Base-by-base conservation (phyloP, 2,797 vertebrate species). In the Siniperca scherzeri region DNA sequence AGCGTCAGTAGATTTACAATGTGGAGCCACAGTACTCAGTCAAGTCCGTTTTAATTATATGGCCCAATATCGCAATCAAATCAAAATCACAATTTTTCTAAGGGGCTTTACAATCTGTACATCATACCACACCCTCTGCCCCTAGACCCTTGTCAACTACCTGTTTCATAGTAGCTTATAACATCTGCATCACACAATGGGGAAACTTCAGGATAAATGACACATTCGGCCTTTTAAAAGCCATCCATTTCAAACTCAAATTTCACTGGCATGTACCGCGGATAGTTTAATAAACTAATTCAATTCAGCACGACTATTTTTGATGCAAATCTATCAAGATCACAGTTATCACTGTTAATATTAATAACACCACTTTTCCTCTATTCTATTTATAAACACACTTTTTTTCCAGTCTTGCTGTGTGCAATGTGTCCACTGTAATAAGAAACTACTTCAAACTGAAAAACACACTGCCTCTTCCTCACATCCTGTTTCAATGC, bases 381-480 rank as follows among this genome's bases (percentile, higher is more conserved):
- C 25, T 33, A 6, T 62, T 81, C 42, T 85, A 77, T 83, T 77
- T 66, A 87, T 77, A 53, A 76, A 71, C 13, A n/a, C 40, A 27
- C 30, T 48, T 67, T 82, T 36, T 25, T 68, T 81, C 36, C 22
- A 65, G 52, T 69, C 16, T 6, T 42, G 22, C 72, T 59, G 40
- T 11, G n/a, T 64, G 19, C 25, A 52, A 6, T 48, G 11, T 66
- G 50, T 38, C 3, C 57, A 59, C 12, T 40, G 27, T 17, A 81
- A 85, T 61, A 80, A 88, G 48, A 80, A 85, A 77, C 44, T 71
- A 78, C 86, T 88, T 85, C 21, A 77, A n/a, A 78, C 19, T 80
- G 42, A 81, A 86, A 78, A 78, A 46, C 16, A 1, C 27, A 17
- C 68, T 30, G 27, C 25, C 25, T 19, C 48, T 80, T 59, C 42